Evolutionary conservation across 2,113 vertebrate genomes (phyloP).

Genomic region (Hylia prasina): DNA sequence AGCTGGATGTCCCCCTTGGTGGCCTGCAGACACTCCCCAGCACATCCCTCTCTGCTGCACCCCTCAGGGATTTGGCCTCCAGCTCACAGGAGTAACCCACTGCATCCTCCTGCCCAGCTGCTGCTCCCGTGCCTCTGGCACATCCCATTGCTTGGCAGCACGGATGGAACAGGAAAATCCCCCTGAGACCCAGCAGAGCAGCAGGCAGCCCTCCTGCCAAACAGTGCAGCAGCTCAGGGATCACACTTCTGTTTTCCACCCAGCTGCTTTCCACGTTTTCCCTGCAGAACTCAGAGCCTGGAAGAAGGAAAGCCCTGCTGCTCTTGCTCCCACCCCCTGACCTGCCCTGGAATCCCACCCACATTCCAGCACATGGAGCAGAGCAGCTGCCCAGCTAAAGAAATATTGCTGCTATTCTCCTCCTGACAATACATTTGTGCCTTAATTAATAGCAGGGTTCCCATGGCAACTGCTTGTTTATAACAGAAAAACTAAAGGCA

Average conservation of each 20-base stretch:
- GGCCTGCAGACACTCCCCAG: neutral
- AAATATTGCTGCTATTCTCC: slow-evolving; percentile 15
- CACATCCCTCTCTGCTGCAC: neutral
- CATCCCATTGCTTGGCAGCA: neutral
- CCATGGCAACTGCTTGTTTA: slow-evolving; percentile 61
- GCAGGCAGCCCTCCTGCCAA: neutral
- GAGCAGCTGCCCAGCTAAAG: slow-evolving; percentile 15
- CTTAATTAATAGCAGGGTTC: slow-evolving; percentile 49
- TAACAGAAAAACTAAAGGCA: slow-evolving; percentile 7
- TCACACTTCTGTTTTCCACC: neutral
- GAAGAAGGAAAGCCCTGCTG: neutral
- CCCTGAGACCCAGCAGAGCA: neutral
- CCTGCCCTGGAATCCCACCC: neutral
- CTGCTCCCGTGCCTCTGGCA: neutral
- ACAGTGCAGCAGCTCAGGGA: neutral
- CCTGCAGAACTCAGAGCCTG: neutral
- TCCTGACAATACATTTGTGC: slow-evolving; percentile 40
- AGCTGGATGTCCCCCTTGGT: fast-evolving
- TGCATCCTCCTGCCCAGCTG: neutral
- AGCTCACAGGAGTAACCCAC: fast-evolving
- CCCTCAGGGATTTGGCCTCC: neutral
- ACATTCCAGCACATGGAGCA: slow-evolving; percentile 21
- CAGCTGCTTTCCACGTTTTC: neutral
- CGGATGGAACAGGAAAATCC: neutral
- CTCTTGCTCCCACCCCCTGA: neutral